Evolutionary conservation across 2,797 vertebrate genomes (phyloP), one percentile per base, ranked within the genome.

Genomic region (Steatocranus sp.): DNA sequence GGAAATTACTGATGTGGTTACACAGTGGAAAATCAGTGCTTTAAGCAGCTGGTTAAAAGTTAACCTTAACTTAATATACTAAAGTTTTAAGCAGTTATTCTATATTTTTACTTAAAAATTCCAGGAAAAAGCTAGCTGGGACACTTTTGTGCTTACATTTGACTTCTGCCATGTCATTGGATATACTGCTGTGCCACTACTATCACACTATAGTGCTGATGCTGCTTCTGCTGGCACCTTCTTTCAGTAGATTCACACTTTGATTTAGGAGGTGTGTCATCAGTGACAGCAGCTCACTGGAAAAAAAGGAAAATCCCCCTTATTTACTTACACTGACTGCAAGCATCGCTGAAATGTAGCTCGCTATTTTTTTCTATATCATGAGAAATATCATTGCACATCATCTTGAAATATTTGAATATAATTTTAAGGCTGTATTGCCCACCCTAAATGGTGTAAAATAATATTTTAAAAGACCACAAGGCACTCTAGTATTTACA

Each of bases 111-210:
- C 63, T 68, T 11, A 10, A 11, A 17, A 17, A 43, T 25, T 18
- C 30, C 54, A 58, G 30, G 63, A 10, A 68, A 68, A 43, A 10
- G 11, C 20, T 43, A 68, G 20, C 38, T 68, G 23, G 63, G 38
- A 68, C 38, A 43, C 38, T 43, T 68, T 27, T 68, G 36, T 68
- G 63, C 63, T 68, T 68, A 68, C 63, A 43, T 68, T 27, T 43
- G 38, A 68, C 38, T 68, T 68, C 1, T 68, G 63, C 63, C 36
- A 17, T 11, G 23, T 41, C 38, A 68, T 38, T 17, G 38, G 63
- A 68, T 43, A 43, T 68, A 43, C 8, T 43, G 63, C 38, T 43
- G 20, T 68, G 63, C 6, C 63, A 27, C 38, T 68, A 30, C 41
- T 8, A 68, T 27, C 38, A 17, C 63, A 27, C 20, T 68, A 17